Percentiles rank a stretch among this genome's conserved stretches.
These are phyloP conservation scores for Anguilla obscura DNA, from an alignment of 2,797 vertebrate species.

Conservation along the genomic window DNA sequence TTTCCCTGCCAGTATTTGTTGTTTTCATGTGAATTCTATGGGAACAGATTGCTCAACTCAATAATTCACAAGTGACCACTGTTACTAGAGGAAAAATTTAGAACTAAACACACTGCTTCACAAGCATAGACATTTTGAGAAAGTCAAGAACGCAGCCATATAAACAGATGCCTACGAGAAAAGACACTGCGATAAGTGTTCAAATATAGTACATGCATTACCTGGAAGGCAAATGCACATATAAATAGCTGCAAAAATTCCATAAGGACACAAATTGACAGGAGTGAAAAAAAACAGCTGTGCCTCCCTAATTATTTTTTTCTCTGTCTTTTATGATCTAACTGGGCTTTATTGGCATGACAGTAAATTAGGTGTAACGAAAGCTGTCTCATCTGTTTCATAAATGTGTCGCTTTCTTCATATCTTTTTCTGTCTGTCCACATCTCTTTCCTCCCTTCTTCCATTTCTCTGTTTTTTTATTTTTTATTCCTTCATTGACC, in stretches of 20 bases:
- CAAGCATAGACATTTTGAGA: neutral
- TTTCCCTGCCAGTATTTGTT: neutral
- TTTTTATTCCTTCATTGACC: neutral
- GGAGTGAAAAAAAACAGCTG: neutral
- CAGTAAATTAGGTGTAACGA: neutral
- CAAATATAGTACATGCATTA: neutral
- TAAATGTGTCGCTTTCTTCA: slow-evolving; percentile 33
- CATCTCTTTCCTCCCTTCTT: slow-evolving; percentile 30
- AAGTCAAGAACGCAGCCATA: neutral
- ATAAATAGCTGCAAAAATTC: neutral
- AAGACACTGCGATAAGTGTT: neutral
- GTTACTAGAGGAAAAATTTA: neutral
- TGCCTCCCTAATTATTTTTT: neutral
- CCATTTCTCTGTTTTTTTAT: neutral
- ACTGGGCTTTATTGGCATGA: slow-evolving; percentile 3
- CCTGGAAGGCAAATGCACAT: neutral
- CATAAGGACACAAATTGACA: neutral
- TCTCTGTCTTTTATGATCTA: neutral
- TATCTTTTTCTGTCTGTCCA: slow-evolving; percentile 13
- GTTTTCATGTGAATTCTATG: neutral
- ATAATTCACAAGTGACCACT: neutral
- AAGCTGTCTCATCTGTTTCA: neutral
- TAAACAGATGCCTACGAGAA: neutral
- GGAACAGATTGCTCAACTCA: neutral
- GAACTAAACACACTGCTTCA: neutral